A percentile compares a stretch with the other conserved stretches of the same genome.
phyloP scores from a whole-genome alignment of 2,888 invertebrate species.

The Volucella inflata region DNA sequence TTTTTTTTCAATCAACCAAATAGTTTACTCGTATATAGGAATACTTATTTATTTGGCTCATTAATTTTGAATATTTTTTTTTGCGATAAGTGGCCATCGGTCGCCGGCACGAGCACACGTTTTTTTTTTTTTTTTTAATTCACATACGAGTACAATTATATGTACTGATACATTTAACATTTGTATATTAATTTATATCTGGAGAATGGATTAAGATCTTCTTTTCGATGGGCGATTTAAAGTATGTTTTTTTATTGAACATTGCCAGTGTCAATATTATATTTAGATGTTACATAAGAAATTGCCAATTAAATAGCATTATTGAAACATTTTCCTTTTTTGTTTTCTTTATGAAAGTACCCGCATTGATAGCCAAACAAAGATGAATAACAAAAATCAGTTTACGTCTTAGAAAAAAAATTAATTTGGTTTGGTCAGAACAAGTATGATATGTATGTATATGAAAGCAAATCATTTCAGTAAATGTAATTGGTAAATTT shows the following conservation, averaged over 20 bases:
- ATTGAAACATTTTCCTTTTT: conserved; percentile 23
- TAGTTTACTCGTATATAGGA: conserved; percentile 1
- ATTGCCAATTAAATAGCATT: not conserved
- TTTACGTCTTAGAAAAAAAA: no score
- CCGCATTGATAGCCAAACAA: no score
- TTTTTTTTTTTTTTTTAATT: not conserved
- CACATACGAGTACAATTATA: no score
- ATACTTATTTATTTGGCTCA: conserved; percentile 52
- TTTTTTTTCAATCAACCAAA: conserved; percentile 22
- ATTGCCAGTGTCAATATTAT: conserved; percentile 35
- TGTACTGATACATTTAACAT: no score
- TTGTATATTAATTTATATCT: not conserved
- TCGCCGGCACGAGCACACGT: not conserved
- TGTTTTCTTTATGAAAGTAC: not conserved
- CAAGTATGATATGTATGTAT: no score
- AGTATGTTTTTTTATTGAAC: conserved; percentile 26
- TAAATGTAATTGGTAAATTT: no score
- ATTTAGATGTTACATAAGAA: conserved; percentile 32
- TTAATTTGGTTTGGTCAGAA: no score
- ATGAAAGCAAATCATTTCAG: no score
- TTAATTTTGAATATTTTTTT: conserved; percentile 58
- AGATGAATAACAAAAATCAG: no score
- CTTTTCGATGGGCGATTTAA: conserved; percentile 11
- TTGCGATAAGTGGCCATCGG: conserved; percentile 43
- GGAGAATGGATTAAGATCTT: conserved; percentile 12